Base-by-base conservation (phyloP, 2,113 vertebrate species). In the Corydoras sp. region DNA sequence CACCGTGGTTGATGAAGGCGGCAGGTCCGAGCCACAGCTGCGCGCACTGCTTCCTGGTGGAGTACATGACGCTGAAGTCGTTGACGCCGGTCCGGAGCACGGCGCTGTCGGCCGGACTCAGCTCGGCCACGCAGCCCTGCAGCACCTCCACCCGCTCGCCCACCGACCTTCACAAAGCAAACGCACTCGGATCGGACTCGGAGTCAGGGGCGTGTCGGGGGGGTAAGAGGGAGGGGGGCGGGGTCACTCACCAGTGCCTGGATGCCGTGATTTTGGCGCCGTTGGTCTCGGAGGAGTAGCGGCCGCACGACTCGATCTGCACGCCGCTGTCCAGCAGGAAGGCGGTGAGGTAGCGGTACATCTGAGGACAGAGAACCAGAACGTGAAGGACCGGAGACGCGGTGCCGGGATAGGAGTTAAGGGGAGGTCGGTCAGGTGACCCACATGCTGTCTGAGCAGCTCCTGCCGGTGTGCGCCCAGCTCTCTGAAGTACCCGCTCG, bases 41-140 rank as follows among this genome's bases (percentile, higher is more conserved):
- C 2, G 94, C 90, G 3, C 93, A 94, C 78, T 89, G 91, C 68
- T 94, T 96, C 12, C 93, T 91, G 0, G 93, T 97, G 0, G 94
- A 97, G 83, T 97, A 97, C 94, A 95, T 97, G 66, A 97, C 91
- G 62, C 94, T 97, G 86, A 97, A 97, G 83, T 96, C 94, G 0
- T 97, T 97, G 72, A 96, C 91, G 0, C 94, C 94, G 0, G 91
- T 85, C 61, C 90, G 81, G 32, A 97, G 88, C 63, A 97, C 90
- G 1, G 87, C 85, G 32, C 92, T 90, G 31, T 97, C 93, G 0
- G 87, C 82, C 7, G 92, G 91, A 10, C 90, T 92, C 69, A 97
- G 87, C 84, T 96, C 94, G 0, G 94, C 93, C 0, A 93, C 89
- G 82, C 94, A 97, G 65, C 94, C 94, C 75, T 93, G 90, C 80